These are phyloP conservation scores for Lacerta bilineata DNA, from an alignment of 2,797 vertebrate genomes.

Conservation along the genomic window DNA sequence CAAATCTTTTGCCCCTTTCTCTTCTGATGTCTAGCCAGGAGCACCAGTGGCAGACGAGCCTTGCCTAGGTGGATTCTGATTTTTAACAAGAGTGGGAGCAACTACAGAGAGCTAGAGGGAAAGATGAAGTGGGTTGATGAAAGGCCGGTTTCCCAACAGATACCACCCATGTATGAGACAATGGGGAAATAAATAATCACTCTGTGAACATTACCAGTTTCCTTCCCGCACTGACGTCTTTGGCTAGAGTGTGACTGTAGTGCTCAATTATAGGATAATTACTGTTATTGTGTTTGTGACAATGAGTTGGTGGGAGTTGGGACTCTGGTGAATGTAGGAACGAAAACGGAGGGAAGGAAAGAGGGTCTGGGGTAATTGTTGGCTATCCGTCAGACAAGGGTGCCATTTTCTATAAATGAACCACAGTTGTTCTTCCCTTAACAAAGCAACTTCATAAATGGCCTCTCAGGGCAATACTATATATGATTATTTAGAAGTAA, in stretches of 20 bases:
- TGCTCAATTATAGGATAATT: constrained; percentile 75
- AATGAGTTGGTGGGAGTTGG: constrained; percentile 68
- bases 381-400: constrained; percentile 16
- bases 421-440: accelerated
- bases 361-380: constrained; percentile 35
- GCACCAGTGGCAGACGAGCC: background rate
- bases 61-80: background rate
- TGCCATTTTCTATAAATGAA: background rate
- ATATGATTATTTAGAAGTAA: background rate
- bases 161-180: constrained; percentile 55
- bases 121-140: constrained; percentile 62
- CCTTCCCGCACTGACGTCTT: constrained; percentile 60
- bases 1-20: constrained; percentile 13
- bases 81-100: constrained; percentile 39
- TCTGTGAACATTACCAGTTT: constrained; percentile 52
- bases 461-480: background rate
- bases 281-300: constrained; percentile 70
- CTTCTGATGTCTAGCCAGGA: constrained; percentile 31
- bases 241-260: constrained; percentile 65
- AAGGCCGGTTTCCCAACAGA: constrained; percentile 60
- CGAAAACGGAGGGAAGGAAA: constrained; percentile 52
- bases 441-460: background rate
- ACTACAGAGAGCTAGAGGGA: constrained; percentile 55
- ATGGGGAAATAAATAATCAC: constrained; percentile 54
- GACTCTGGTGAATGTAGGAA: constrained; percentile 66